Base-by-base conservation (phyloP, 2,888 invertebrate genomes). In the Arrhopalites spinosus region DNA sequence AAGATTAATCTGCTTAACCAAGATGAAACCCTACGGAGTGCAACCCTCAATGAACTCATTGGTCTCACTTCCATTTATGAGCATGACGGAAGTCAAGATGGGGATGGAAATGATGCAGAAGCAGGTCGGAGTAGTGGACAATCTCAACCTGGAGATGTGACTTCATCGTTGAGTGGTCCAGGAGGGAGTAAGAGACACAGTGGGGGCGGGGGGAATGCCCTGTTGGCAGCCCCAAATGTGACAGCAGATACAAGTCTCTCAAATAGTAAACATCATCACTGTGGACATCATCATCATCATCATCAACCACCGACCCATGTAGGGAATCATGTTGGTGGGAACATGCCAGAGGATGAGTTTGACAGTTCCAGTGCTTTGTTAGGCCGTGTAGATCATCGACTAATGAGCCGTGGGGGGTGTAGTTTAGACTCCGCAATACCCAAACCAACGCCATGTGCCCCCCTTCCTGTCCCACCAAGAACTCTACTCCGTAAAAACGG, bases 1-100 rank as follows among this genome's bases (percentile, higher is more conserved):
- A 94, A 94, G 87, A 94, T 94, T 85, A 90, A 91, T 84, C 89
- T 94, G 85, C 87, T 94, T 79, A 90, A 90, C 83, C 90, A 89
- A 77, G 92, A 92, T 84, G 89, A 90, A 66, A 87, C 88, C 59
- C 82, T 78, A 83, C 81, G 74, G 82, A 85, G 76, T 72, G 88
- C 81, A 85, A 88, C 56, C 17, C 80, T 82, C 79, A 81, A 82
- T 76, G 81, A 82, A 75, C 78, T 82, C 73, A 81, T 81, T 47
- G 81, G 81, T 17, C 77, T 81, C 30, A 81, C 80, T 43, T 78
- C 80, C 68, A 79, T 79, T 64, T 78, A 78, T 25, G 30, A 7
- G 27, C 59, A 71, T n/a, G 27, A 66, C 30, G 56, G 72, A 15
- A 71, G 74, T 64, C 30, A 45, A 72, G 29, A 64, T 29, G 73